Evolutionary conservation across 2,888 invertebrate genomes (phyloP).

Genomic region (Drosophila putrida): DNA sequence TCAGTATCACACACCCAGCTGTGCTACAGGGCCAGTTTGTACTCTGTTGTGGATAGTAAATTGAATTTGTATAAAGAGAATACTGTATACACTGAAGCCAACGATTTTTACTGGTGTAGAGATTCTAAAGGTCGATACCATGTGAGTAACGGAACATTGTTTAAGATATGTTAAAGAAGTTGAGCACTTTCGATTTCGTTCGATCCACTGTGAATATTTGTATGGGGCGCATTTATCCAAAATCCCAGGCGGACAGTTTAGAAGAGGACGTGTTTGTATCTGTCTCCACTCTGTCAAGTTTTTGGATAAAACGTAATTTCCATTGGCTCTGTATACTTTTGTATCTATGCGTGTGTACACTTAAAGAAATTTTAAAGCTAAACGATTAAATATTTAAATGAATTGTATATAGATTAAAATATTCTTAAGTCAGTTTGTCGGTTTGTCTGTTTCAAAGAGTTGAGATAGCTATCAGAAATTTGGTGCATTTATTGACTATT

Average conservation of each 20-base stretch:
- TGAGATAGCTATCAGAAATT: too few species aligned
- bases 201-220: conserved; percentile 36
- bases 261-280: conserved; percentile 57
- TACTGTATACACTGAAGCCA: background rate
- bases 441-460: background rate
- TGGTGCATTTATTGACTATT: too few species aligned
- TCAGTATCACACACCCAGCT: conserved; percentile 15
- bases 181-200: conserved; percentile 56
- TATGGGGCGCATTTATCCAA: conserved; percentile 72
- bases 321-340: conserved; percentile 10
- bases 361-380: conserved; percentile 27
- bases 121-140: background rate
- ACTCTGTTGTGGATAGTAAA: conserved; percentile 15
- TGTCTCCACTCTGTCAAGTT: conserved; percentile 31
- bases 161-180: background rate
- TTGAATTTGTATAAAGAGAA: background rate
- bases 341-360: conserved; percentile 51
- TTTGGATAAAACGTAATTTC: conserved; percentile 69
- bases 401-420: background rate
- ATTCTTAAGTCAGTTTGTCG: background rate
- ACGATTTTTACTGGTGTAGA: background rate
- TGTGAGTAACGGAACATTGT: background rate
- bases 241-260: conserved; percentile 71
- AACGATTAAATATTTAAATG: background rate
- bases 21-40: background rate